Percentiles rank a stretch among this genome's conserved stretches.
These are phyloP conservation scores for Arctopsyche grandis DNA, from an alignment of 1,140 invertebrate genomes.

Conservation along the genomic window DNA sequence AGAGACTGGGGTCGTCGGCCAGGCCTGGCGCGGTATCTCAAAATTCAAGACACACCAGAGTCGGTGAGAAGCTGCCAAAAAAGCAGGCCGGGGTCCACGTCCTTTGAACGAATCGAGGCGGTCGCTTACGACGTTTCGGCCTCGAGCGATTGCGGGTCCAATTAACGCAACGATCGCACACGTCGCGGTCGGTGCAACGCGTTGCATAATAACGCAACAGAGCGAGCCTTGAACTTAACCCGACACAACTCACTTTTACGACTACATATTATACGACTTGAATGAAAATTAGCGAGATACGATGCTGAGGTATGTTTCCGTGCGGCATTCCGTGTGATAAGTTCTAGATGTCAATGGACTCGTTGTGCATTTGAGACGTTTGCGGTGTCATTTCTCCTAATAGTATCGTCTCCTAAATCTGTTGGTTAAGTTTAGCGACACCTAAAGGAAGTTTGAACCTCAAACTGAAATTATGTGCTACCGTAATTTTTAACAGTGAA, in stretches of 20 bases:
- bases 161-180: conserved; percentile 7
- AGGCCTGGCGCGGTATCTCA: conserved; percentile 11
- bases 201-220: conserved; percentile 1
- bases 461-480: no score
- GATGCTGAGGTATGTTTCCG: neutral
- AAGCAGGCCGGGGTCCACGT: neutral
- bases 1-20: conserved; percentile 8
- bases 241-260: neutral
- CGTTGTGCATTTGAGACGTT: neutral
- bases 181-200: neutral
- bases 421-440: no score
- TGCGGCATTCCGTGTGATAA: neutral
- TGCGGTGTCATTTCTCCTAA: no score
- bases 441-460: no score
- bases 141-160: neutral
- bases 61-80: neutral
- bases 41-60: conserved; percentile 17
- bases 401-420: no score
- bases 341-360: no score
- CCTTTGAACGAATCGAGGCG: neutral
- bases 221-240: conserved; percentile 16
- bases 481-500: no score
- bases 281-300: neutral
- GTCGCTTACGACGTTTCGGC: no score
- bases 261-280: neutral